Evolutionary conservation across 2,888 invertebrate species (phyloP).

Genomic region (Aplocera efformata): DNA sequence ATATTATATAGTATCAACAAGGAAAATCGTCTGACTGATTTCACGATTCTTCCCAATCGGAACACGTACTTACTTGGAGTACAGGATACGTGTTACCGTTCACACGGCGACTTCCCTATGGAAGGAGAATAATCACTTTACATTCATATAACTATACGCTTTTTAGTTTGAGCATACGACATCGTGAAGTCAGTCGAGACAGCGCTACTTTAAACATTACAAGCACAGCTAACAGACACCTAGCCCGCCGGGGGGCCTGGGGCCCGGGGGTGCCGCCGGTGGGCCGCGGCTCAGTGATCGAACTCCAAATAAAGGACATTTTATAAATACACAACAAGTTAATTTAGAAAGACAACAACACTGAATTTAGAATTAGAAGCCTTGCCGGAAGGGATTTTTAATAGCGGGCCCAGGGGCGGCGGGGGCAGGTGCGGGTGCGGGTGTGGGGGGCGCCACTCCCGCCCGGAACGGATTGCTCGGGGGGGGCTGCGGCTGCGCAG

Average conservation of each 20-base stretch:
- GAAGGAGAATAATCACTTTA: not conserved
- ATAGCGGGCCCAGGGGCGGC: slow-evolving; percentile 69
- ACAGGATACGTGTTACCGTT: too few relatives aligned
- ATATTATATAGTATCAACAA: slow-evolving; percentile 54
- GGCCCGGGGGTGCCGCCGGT: slow-evolving; percentile 56
- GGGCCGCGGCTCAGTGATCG: slow-evolving; percentile 74
- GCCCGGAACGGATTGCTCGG: slow-evolving; percentile 69
- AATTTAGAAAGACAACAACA: slow-evolving; percentile 74
- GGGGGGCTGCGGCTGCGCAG: slow-evolving; percentile 70
- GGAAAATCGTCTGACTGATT: slow-evolving; percentile 35
- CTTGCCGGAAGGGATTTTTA: slow-evolving; percentile 91
- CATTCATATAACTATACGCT: not conserved
- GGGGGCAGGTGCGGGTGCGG: slow-evolving; percentile 45
- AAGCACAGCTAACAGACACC: slow-evolving; percentile 68
- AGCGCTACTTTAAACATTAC: slow-evolving; percentile 30
- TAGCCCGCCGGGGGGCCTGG: too few relatives aligned
- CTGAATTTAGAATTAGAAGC: slow-evolving; percentile 80
- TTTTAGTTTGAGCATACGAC: slow-evolving; percentile 4
- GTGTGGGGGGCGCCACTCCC: slow-evolving; percentile 37
- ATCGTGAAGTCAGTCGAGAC: slow-evolving; percentile 14
- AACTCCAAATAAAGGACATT: slow-evolving; percentile 66
- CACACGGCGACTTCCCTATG: too few relatives aligned
- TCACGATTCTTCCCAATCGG: too few relatives aligned
- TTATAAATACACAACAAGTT: slow-evolving; percentile 79
- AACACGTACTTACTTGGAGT: too few relatives aligned